Percentiles rank a stretch among this genome's conserved stretches.
Conservation (phyloP, 2,888 invertebrate genomes). For the Drosophila pegasa region DNA sequence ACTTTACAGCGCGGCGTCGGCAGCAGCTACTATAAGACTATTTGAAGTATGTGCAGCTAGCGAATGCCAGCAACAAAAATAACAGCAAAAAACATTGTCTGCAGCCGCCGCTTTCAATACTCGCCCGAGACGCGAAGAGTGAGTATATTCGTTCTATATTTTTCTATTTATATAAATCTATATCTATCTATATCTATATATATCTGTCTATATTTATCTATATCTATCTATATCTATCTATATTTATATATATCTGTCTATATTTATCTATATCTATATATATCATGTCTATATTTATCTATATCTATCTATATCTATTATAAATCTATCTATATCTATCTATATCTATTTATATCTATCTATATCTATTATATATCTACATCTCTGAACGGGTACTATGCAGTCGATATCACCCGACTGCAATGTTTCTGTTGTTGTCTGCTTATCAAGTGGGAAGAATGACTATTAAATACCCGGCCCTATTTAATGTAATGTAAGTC, state of each 20-base stretch:
- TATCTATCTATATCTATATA: no score
- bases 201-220: background rate
- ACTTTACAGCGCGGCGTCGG: conserved; percentile 54
- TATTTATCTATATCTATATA: background rate
- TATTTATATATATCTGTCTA: background rate
- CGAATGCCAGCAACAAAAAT: conserved; percentile 41
- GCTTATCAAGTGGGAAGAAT: conserved; percentile 29
- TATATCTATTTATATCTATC: conserved; percentile 1
- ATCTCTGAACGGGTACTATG: background rate
- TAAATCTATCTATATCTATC: background rate
- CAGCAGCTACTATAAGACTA: conserved; percentile 66
- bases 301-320: no score
- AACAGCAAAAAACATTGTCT: conserved; percentile 49
- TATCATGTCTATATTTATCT: no score
- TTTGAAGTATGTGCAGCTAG: conserved; percentile 74
- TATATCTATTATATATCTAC: background rate
- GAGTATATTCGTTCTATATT: conserved; percentile 1
- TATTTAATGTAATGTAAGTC: background rate
- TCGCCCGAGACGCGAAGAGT: no score
- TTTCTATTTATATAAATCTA: background rate
- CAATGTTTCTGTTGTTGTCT: conserved; percentile 18
- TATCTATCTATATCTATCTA: conserved; percentile 1
- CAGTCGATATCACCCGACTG: background rate
- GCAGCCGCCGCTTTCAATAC: conserved; percentile 4
- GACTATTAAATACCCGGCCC: conserved; percentile 7